Evolutionary conservation across 2,888 invertebrate genomes (phyloP).

Genomic region (Nemapogon koenigi): DNA sequence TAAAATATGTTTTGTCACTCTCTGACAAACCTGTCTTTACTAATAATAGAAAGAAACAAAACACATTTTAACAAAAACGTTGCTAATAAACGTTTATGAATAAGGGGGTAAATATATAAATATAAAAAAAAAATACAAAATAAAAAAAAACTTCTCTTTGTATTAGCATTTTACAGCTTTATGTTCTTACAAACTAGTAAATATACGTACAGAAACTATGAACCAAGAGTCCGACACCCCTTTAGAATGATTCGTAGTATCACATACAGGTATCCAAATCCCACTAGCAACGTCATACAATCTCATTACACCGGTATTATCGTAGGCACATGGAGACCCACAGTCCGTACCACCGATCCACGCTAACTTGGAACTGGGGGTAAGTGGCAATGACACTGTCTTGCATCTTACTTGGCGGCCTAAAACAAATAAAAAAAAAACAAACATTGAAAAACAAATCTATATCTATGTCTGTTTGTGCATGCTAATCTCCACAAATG

Average conservation of each 20-base stretch:
- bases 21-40: no score
- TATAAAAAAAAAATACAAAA: no score
- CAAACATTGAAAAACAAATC: background rate
- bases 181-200: conserved; percentile 1
- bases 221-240: conserved; percentile 53
- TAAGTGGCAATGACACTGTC: conserved; percentile 68
- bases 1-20: no score
- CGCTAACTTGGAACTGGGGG: conserved; percentile 68
- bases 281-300: conserved; percentile 72
- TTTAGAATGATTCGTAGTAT: conserved; percentile 68
- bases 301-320: conserved; percentile 78
- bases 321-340: conserved; percentile 79
- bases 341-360: conserved; percentile 86
- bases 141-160: no score
- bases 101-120: no score
- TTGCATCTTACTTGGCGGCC: conserved; percentile 49
- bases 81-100: no score
- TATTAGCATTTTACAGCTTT: no score
- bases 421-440: conserved; percentile 16
- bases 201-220: conserved; percentile 60
- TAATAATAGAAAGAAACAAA: no score
- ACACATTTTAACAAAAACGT: no score
- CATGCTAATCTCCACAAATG: background rate
- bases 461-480: background rate
- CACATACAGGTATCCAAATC: conserved; percentile 83